Percentiles rank a stretch among this genome's conserved stretches.
Evolutionary conservation across 2,113 vertebrate genomes (phyloP).

Genomic region (Vidua chalybeata): DNA sequence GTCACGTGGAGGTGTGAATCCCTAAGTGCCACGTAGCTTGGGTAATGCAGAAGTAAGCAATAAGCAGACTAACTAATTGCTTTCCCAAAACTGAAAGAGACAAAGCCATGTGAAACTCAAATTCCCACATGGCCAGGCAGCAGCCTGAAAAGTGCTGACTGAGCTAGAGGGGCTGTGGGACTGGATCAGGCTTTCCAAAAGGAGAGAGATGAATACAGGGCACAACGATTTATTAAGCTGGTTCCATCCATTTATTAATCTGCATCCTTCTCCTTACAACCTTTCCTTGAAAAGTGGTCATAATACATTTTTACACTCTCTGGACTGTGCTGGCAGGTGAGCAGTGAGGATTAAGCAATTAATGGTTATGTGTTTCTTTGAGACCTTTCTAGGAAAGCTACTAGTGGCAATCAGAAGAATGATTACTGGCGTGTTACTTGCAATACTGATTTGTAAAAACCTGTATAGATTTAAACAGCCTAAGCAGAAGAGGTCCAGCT

Average conservation of each 20-base stretch:
- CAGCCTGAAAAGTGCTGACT: neutral
- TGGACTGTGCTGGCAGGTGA: neutral
- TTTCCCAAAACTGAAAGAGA: neutral
- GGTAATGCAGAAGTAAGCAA: neutral
- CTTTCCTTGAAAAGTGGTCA: neutral
- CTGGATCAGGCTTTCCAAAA: fast-evolving
- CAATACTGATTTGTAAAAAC: neutral
- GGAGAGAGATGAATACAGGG: neutral
- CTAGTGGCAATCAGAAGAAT: neutral
- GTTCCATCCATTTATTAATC: neutral
- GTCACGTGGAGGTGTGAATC: neutral
- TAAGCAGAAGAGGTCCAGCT: neutral
- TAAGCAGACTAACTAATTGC: neutral
- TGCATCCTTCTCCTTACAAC: neutral
- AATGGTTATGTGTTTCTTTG: neutral
- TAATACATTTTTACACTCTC: neutral
- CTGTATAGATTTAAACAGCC: neutral
- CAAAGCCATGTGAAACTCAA: neutral
- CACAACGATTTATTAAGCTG: neutral
- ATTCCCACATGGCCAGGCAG: neutral
- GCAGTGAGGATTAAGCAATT: constrained; percentile 1
- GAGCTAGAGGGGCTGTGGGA: neutral
- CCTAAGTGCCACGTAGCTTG: fast-evolving
- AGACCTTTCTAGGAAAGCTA: neutral
- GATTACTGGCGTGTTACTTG: neutral